These are phyloP conservation scores for Heliothis subflexa DNA, from an alignment of 1,140 invertebrate species.

Conservation along the genomic window DNA sequence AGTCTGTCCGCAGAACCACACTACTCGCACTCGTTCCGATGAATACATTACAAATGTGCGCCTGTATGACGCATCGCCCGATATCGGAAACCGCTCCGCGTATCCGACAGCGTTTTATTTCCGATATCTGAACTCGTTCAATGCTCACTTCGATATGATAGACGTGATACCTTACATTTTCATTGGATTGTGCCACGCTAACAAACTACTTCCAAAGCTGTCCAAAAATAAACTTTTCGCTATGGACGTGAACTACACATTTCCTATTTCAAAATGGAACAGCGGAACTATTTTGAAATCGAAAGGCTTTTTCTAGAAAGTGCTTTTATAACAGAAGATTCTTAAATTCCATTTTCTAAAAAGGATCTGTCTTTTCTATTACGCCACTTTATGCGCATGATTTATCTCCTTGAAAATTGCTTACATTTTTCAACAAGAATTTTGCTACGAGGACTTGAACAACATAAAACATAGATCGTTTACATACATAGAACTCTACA, in stretches of 20 bases:
- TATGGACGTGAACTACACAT: slow-evolving; percentile 9
- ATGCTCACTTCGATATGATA: slow-evolving; percentile 51
- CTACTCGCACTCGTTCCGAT: slow-evolving; percentile 28
- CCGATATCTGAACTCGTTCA: slow-evolving; percentile 51
- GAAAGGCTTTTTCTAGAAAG: slow-evolving; percentile 8
- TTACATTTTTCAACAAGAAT: slow-evolving; percentile 39
- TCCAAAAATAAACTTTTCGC: slow-evolving; percentile 16
- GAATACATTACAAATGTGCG: slow-evolving; percentile 50
- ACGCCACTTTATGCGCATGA: slow-evolving; percentile 34
- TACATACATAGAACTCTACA: slow-evolving; percentile 2
- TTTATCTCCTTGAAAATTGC: slow-evolving; percentile 36
- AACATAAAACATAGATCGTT: slow-evolving; percentile 16
- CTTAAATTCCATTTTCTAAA: slow-evolving; percentile 28
- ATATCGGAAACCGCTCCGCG: slow-evolving; percentile 52
- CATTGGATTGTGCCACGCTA: slow-evolving; percentile 15
- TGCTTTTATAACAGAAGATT: slow-evolving; percentile 14
- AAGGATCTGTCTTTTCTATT: slow-evolving; percentile 39
- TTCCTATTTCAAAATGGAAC: slow-evolving; percentile 21
- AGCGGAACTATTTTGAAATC: slow-evolving; percentile 1
- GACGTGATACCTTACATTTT: slow-evolving; percentile 41
- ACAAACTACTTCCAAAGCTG: slow-evolving; percentile 30
- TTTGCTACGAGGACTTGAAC: slow-evolving; percentile 17
- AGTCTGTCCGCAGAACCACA: slow-evolving; percentile 24
- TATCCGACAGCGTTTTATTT: slow-evolving; percentile 54
- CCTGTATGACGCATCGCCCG: slow-evolving; percentile 47